Base-by-base conservation (phyloP, 2,113 vertebrate species). In the Piaya cayana region DNA sequence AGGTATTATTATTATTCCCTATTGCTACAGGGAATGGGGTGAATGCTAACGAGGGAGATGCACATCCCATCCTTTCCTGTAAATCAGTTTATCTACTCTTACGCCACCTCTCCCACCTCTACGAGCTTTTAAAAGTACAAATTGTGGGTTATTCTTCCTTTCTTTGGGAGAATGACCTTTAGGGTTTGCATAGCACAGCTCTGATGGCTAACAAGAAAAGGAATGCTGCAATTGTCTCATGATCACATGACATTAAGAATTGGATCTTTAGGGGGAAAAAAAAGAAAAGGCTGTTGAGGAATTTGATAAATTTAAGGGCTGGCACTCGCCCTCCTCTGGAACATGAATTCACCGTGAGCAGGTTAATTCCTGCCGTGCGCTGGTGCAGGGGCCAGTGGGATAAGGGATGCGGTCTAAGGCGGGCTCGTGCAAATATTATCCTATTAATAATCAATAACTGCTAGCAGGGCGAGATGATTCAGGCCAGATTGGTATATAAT, bases 401-500 rank as follows among this genome's bases (percentile, higher is more conserved):
- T 65, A 55, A 92, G 68, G 65, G 62, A 94, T 56, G 75, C 13
- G 21, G 9, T 83, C 63, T 34, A 18, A 34, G 70, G 50, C 18
- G 1, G 45, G 30, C 34, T 49, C 4, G 12, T 18, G 62, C 77
- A 87, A 92, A 84, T 84, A 89, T 16, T 55, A 86, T 26, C 72
- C 93, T 68, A 47, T 71, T 64, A 86, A 91, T 88, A 93, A 94
- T 86, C 96, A 83, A 86, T 93, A 94, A 59, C 68, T 19, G 45
- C 92, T 80, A 16, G 5, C 50, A 15, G 79, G 90, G 68, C 4
- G n/a, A 49, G 94, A 68, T 56, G 86, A 86, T 92, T 82, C 81
- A 49, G 83, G 92, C 26, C 81, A 45, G 72, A 79, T 78, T 60
- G 74, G 93, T 81, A 42, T 30, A 59, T 87, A 91, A 95, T 91